These are phyloP conservation scores for Pogonophryne albipinna DNA, from an alignment of 2,797 vertebrate genomes.

Conservation along the genomic window DNA sequence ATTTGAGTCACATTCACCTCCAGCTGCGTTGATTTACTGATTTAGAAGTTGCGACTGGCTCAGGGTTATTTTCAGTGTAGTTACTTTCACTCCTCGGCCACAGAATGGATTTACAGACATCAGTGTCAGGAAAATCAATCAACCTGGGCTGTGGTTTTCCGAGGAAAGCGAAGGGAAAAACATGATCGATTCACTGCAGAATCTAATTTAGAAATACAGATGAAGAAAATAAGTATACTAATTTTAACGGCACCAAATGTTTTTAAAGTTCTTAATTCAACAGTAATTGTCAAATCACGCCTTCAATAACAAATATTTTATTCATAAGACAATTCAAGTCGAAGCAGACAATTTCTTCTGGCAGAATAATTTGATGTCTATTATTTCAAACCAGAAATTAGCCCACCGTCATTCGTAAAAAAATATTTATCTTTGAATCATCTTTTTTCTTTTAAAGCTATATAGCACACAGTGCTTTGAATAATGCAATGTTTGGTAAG, in stretches of 20 bases:
- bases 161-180: neutral
- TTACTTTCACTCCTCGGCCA: neutral
- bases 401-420: neutral
- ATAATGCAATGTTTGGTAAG: neutral
- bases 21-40: conserved; percentile 36
- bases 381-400: neutral
- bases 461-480: neutral
- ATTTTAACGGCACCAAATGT: neutral
- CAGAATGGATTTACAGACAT: conserved; percentile 28
- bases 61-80: conserved; percentile 32
- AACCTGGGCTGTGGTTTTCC: neutral
- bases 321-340: neutral
- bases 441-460: neutral
- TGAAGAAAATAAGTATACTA: neutral
- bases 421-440: neutral
- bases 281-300: neutral
- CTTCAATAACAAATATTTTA: neutral
- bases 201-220: conserved; percentile 4
- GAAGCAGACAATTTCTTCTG: neutral
- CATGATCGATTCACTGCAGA: neutral
- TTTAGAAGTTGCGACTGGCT: conserved; percentile 34
- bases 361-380: neutral
- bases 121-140: conserved; percentile 25
- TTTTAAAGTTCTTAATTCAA: neutral
- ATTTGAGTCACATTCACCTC: conserved; percentile 56